Percentiles rank a stretch among this genome's conserved stretches.
phyloP scores from a whole-genome alignment of 2,113 vertebrate genomes.

The Numida meleagris region DNA sequence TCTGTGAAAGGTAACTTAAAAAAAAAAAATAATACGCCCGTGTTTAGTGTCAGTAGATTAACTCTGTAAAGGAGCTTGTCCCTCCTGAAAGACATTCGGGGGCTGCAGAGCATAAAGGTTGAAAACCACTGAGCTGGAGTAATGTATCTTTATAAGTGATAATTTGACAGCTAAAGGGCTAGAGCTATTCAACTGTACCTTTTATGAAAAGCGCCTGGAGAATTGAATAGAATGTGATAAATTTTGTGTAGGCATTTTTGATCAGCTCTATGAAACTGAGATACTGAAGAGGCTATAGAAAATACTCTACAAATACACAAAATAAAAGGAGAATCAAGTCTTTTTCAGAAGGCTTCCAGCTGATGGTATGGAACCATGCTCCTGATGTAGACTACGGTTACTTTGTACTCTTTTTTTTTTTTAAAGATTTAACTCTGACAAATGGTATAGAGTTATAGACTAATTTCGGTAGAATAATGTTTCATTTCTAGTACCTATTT shows the following conservation, averaged over 20 bases:
- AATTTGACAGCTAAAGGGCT: conserved; percentile 57
- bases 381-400: background rate
- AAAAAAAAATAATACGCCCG: background rate
- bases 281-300: conserved; percentile 41
- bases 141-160: conserved; percentile 46
- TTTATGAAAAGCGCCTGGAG: conserved; percentile 45
- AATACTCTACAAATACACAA: background rate
- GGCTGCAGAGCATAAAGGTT: conserved; percentile 24
- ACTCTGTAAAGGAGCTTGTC: background rate
- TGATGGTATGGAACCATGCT: background rate
- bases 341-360: conserved; percentile 29
- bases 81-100: conserved; percentile 22
- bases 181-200: conserved; percentile 49
- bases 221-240: conserved; percentile 43
- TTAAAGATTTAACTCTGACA: background rate
- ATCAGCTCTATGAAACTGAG: conserved; percentile 34
- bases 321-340: background rate
- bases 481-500: background rate
- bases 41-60: conserved; percentile 44
- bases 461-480: background rate
- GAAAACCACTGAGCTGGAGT: conserved; percentile 48
- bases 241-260: conserved; percentile 54
- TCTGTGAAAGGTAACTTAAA: conserved; percentile 47
- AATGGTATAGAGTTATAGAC: background rate
- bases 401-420: background rate